phyloP scores from a whole-genome alignment of 2,113 vertebrate genomes.

The Pelodiscus sinensis region DNA sequence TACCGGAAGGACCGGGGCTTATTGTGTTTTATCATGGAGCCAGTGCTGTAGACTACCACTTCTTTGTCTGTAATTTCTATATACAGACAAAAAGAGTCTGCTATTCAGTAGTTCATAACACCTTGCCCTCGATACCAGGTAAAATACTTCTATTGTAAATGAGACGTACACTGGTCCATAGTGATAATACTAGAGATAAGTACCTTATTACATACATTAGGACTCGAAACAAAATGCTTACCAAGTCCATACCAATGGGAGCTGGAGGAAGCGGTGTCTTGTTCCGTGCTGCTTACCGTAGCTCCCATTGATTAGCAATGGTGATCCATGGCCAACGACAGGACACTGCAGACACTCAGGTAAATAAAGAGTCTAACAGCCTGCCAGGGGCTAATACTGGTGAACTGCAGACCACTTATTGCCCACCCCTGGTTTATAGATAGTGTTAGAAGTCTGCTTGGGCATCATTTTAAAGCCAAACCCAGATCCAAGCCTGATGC shows the following conservation, averaged over 20 bases:
- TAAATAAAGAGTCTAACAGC: no score
- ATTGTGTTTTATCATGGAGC: conserved; percentile 93
- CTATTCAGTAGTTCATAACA: conserved; percentile 87
- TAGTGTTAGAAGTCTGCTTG: no score
- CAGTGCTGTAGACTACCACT: conserved; percentile 88
- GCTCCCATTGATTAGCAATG: no score
- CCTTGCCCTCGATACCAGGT: conserved; percentile 77
- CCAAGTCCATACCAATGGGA: not conserved
- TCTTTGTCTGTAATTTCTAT: conserved; percentile 87
- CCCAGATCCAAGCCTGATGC: no score
- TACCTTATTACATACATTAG: not conserved
- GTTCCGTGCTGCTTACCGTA: no score
- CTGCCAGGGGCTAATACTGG: no score
- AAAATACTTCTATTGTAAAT: conserved; percentile 9
- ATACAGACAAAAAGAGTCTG: conserved; percentile 86
- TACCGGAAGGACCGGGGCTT: conserved; percentile 84
- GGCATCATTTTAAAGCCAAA: no score
- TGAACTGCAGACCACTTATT: no score
- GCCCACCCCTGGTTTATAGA: no score
- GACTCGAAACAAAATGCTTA: not conserved
- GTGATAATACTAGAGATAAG: not conserved
- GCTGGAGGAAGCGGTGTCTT: no score
- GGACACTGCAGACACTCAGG: no score
- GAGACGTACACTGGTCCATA: not conserved
- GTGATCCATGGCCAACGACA: no score